Percentiles rank a stretch among this genome's conserved stretches.
Conservation (phyloP, 2,797 vertebrate genomes). For the Forpus xanthops region DNA sequence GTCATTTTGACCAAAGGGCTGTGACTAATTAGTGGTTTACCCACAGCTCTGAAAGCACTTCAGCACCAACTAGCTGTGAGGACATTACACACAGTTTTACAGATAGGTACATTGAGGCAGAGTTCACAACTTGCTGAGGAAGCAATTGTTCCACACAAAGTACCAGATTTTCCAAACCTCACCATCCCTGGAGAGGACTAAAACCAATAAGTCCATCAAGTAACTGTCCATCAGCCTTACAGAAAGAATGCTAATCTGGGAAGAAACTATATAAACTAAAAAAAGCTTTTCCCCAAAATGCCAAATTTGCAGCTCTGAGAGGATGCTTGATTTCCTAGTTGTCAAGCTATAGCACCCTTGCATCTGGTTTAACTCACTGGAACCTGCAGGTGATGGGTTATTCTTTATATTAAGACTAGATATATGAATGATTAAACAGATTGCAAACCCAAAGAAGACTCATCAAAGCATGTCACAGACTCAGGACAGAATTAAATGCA, state of each 20-base stretch:
- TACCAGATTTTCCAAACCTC: background rate
- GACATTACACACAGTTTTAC: background rate
- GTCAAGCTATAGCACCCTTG: background rate
- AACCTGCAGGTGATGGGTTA: background rate
- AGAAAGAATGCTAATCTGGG: background rate
- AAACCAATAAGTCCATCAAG: background rate
- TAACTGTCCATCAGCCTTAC: background rate
- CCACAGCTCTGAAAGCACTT: slow-evolving; percentile 38
- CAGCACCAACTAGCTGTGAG: background rate
- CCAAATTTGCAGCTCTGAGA: background rate
- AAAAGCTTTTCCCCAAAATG: background rate
- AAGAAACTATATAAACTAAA: background rate
- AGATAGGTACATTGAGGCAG: background rate
- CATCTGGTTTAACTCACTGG: background rate
- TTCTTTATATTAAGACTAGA: background rate
- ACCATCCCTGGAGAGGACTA: background rate
- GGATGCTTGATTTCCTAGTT: background rate
- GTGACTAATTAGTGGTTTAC: slow-evolving; percentile 24
- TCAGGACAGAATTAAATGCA: background rate
- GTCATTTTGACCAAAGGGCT: slow-evolving; percentile 15
- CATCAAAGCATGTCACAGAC: background rate
- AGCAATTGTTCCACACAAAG: background rate
- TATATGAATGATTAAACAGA: background rate
- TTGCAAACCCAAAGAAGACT: background rate
- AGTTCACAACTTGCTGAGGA: background rate